Base-by-base conservation (phyloP, 2,797 vertebrate species). In the Channa striata region DNA sequence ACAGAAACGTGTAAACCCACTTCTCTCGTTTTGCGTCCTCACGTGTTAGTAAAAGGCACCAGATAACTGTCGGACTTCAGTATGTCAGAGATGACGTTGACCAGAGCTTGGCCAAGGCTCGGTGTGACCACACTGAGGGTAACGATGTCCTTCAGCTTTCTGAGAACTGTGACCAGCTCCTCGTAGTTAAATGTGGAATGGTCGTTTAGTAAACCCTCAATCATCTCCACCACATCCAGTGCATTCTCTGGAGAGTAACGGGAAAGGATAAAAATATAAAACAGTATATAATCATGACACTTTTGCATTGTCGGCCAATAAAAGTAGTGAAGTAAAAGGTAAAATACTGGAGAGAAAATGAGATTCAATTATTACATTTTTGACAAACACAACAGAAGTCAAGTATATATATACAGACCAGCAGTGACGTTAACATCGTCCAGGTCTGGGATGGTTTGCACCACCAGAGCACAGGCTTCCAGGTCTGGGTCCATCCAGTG, bases 31-130 rank as follows among this genome's bases (percentile, higher is more conserved):
- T 0, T 47, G 16, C 1, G 2, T 52, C 60, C 95, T 93, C 86
- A 98, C 96, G 68, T 87, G 83, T 95, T 96, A 10, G 94, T 94
- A 51, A 95, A 92, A 64, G 87, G 86, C 39, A 72, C 63, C 19
- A 96, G 63, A 82, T 90, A 25, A 59, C 91, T 89, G 74, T 93
- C 72, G 25, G 94, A 94, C 62, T 88, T 82, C 78, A 95, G 84
- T 58, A 97, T 86, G 62, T 89, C 78, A 8, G 93, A 92, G 30
- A 97, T 85, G 77, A 96, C 89, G 80, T 93, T 80, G 59, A 98
- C 77, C 0, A 93, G 66, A 49, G 83, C 84, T 59, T 93, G 82
- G 25, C 94, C 96, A 60, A 96, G 69, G 0, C 40, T 51, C 10
- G 84, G 13, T 1, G 92, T 95, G 61, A 96, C 74, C 51, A 88